Conservation (phyloP, 1,140 invertebrate genomes). For the Holotrichia oblita region DNA sequence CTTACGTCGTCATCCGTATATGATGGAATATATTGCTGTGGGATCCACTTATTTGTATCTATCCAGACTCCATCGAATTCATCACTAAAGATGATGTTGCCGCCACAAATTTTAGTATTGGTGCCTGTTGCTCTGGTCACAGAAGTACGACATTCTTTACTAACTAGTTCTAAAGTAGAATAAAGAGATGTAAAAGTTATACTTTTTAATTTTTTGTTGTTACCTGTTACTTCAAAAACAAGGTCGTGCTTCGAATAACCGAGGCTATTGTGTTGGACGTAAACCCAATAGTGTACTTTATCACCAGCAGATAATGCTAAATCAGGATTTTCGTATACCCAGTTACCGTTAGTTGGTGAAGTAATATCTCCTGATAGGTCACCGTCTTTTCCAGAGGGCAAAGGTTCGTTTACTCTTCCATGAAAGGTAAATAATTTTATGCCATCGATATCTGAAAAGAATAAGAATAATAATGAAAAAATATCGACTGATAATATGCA, state of each 20-base stretch:
- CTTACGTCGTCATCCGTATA: constrained; percentile 2
- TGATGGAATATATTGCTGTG: constrained; percentile 30
- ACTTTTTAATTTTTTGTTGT: neutral
- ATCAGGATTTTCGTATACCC: constrained; percentile 54
- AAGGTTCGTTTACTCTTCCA: constrained; percentile 50
- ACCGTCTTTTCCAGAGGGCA: constrained; percentile 47
- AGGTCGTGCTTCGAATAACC: constrained; percentile 46
- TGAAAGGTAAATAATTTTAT: constrained; percentile 56
- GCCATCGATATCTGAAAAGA: constrained; percentile 51
- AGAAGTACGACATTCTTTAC: neutral
- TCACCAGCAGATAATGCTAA: constrained; percentile 50
- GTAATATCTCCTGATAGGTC: constrained; percentile 49
- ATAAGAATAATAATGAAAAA: too few species aligned
- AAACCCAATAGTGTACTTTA: constrained; percentile 56
- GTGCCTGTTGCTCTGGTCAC: neutral
- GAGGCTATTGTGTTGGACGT: constrained; percentile 51
- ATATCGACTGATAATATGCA: too few species aligned
- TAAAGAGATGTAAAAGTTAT: neutral
- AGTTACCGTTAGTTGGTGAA: constrained; percentile 47
- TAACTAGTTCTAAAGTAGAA: neutral
- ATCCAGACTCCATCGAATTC: neutral
- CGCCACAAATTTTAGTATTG: neutral
- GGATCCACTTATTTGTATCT: constrained; percentile 3
- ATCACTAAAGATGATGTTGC: constrained; percentile 33
- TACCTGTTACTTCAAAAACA: constrained; percentile 26